Percentiles rank a stretch among this genome's conserved stretches.
Evolutionary conservation across 2,797 vertebrate species (phyloP).

Genomic region (Microhierax caerulescens): DNA sequence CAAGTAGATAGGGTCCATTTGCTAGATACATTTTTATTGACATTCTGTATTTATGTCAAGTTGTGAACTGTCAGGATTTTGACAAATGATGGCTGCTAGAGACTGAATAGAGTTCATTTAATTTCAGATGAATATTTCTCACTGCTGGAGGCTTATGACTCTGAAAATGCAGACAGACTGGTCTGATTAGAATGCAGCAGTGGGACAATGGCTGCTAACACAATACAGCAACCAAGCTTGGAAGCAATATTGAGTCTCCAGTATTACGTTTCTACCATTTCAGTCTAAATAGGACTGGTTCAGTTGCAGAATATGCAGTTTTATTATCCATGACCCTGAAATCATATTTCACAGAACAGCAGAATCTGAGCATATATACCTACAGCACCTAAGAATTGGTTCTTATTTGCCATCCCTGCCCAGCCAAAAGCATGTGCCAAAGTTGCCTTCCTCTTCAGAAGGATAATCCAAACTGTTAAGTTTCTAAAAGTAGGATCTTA

Average conservation of each 20-base stretch:
- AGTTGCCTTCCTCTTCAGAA: neutral
- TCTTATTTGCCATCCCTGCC: neutral
- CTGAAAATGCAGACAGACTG: conserved; percentile 30
- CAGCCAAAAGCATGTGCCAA: neutral
- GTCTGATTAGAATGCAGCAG: conserved; percentile 38
- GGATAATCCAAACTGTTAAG: neutral
- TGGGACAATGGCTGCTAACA: conserved; percentile 18
- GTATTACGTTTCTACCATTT: neutral
- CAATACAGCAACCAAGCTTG: neutral
- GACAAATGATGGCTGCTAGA: conserved; percentile 36
- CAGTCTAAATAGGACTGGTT: neutral
- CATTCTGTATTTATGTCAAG: conserved; percentile 25
- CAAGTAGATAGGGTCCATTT: conserved; percentile 20
- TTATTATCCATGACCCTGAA: neutral
- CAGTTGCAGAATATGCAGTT: neutral
- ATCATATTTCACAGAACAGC: neutral
- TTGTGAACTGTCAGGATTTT: conserved; percentile 18
- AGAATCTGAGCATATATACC: neutral
- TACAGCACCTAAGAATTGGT: neutral
- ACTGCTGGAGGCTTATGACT: conserved; percentile 42
- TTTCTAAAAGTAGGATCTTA: neutral
- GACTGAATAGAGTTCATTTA: conserved; percentile 2
- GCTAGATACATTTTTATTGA: conserved; percentile 20
- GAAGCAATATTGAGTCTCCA: neutral
- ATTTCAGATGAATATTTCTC: conserved; percentile 45